Percentiles rank a stretch among this genome's conserved stretches.
Conservation (phyloP, 2,797 vertebrate species). For the Sternotherus odoratus region DNA sequence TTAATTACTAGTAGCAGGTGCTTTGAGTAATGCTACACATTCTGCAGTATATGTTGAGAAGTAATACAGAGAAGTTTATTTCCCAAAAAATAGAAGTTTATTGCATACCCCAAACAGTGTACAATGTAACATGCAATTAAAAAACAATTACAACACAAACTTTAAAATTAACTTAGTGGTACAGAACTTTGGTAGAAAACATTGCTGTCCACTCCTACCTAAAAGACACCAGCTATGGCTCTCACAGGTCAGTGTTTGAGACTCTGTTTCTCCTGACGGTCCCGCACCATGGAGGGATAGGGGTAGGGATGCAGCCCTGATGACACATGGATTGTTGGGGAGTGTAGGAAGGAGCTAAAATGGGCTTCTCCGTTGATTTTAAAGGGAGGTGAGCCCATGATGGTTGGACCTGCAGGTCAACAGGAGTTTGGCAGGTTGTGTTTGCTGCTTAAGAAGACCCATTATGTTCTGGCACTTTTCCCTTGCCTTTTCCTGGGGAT, state of each 20-base stretch:
- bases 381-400: background rate
- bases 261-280: background rate
- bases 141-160: background rate
- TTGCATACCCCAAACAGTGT: background rate
- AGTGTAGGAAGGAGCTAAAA: background rate
- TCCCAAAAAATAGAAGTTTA: background rate
- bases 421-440: too few relatives aligned
- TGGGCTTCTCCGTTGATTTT: background rate
- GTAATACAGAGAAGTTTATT: too few relatives aligned
- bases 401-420: background rate
- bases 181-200: background rate
- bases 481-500: too few relatives aligned
- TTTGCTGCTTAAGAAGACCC: too few relatives aligned
- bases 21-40: too few relatives aligned
- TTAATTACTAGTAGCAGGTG: too few relatives aligned
- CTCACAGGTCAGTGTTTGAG: background rate
- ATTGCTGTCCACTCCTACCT: background rate
- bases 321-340: background rate
- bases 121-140: background rate
- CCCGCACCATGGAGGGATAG: too few relatives aligned
- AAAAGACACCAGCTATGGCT: background rate
- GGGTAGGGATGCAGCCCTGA: background rate
- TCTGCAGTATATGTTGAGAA: too few relatives aligned
- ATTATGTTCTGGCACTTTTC: too few relatives aligned
- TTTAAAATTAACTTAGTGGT: background rate